phyloP scores from a whole-genome alignment of 2,888 invertebrate genomes.

The Ennomos fuscantarius region DNA sequence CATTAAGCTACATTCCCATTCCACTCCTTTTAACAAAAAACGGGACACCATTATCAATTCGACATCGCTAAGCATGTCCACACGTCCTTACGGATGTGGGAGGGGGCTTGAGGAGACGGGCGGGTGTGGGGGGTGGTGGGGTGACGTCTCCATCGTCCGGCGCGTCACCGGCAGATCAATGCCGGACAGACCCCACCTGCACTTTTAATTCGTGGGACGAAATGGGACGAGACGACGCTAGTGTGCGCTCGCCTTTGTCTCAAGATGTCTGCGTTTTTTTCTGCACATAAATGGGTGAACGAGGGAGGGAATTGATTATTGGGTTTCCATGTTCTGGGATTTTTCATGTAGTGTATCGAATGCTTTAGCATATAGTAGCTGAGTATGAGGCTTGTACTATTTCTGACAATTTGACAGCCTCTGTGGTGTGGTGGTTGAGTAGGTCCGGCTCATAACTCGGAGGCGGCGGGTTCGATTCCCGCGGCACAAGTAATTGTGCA shows the following conservation, averaged over 20 bases:
- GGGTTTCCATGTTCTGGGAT: slow-evolving; percentile 18
- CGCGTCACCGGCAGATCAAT: slow-evolving; percentile 80
- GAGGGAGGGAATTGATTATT: slow-evolving; percentile 34
- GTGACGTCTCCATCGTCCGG: slow-evolving; percentile 73
- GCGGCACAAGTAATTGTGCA: too few species aligned
- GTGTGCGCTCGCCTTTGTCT: slow-evolving; percentile 51
- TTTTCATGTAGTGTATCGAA: neutral
- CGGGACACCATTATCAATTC: slow-evolving; percentile 71
- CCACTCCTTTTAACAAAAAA: slow-evolving; percentile 53
- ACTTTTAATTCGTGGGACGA: slow-evolving; percentile 72
- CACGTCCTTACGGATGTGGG: slow-evolving; percentile 62
- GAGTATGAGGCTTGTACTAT: too few species aligned
- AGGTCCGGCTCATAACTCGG: too few species aligned
- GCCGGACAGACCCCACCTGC: slow-evolving; percentile 81
- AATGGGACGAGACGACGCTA: slow-evolving; percentile 39
- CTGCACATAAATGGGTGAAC: slow-evolving; percentile 25
- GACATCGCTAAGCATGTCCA: slow-evolving; percentile 75
- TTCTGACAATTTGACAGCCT: too few species aligned
- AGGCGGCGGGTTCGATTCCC: too few species aligned
- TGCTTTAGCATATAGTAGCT: too few species aligned
- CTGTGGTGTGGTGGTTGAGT: too few species aligned
- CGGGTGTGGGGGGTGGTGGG: slow-evolving; percentile 46
- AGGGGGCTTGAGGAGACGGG: slow-evolving; percentile 40
- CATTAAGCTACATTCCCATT: slow-evolving; percentile 44
- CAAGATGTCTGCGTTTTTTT: slow-evolving; percentile 37